Evolutionary conservation across 2,888 invertebrate genomes (phyloP).

Genomic region (Hipparchia semele): DNA sequence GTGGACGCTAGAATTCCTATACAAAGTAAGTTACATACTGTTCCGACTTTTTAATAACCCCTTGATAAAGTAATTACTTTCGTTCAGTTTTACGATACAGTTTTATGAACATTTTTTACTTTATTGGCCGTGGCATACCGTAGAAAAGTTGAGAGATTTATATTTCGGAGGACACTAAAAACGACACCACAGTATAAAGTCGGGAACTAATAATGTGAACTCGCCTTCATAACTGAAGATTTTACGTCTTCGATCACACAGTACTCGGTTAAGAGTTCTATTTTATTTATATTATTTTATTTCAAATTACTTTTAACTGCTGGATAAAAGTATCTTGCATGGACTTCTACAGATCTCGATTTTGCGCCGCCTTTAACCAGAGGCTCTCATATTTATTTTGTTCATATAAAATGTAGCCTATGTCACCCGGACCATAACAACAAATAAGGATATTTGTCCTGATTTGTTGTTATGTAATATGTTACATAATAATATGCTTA

Average conservation of each 20-base stretch:
- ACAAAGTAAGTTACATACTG: slow-evolving; percentile 17
- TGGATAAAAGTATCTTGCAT: too few species aligned
- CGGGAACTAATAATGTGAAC: slow-evolving; percentile 61
- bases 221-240: slow-evolving; percentile 62
- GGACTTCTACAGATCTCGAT: too few species aligned
- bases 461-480: too few species aligned
- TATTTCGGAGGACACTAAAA: slow-evolving; percentile 62
- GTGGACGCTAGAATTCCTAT: slow-evolving; percentile 1
- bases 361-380: too few species aligned
- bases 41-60: slow-evolving; percentile 20
- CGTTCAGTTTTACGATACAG: slow-evolving; percentile 28
- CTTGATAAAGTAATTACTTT: slow-evolving; percentile 31
- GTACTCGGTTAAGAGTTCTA: not conserved
- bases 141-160: slow-evolving; percentile 57
- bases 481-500: too few species aligned
- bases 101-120: slow-evolving; percentile 28
- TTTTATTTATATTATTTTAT: not conserved
- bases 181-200: slow-evolving; percentile 61
- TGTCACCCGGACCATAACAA: too few species aligned
- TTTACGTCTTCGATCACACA: slow-evolving; percentile 42
- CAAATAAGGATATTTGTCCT: too few species aligned
- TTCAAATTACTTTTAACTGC: too few species aligned
- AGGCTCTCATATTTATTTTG: too few species aligned
- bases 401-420: too few species aligned
- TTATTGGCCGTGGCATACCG: slow-evolving; percentile 44